Evolutionary conservation across 2,888 invertebrate genomes (phyloP).

Genomic region (Oithona nana): DNA sequence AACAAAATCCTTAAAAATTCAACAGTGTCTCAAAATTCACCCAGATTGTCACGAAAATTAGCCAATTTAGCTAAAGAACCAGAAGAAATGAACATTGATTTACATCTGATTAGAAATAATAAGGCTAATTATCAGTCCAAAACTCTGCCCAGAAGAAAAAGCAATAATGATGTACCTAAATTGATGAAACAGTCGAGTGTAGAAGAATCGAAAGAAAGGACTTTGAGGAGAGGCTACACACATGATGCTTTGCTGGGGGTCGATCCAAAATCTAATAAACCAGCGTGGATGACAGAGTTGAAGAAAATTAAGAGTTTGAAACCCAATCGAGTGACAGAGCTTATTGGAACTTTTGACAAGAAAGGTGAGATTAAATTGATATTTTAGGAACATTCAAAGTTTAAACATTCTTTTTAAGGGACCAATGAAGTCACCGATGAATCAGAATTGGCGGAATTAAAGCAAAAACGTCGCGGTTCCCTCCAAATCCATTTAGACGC

Average conservation of each 20-base stretch:
- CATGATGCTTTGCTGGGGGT: neutral
- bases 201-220: neutral
- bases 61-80: neutral
- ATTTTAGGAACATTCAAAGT: neutral
- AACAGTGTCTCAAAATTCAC: neutral
- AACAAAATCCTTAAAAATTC: neutral
- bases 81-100: neutral
- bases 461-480: conserved; percentile 9
- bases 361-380: no score
- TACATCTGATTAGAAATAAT: neutral
- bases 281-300: conserved; percentile 6
- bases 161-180: neutral
- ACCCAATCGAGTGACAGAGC: neutral
- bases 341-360: conserved; percentile 11
- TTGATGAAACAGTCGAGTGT: neutral
- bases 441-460: neutral
- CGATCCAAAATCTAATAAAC: neutral
- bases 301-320: neutral
- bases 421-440: no score
- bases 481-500: conserved; percentile 1
- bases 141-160: neutral
- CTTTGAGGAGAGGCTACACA: neutral
- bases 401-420: neutral
- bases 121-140: neutral
- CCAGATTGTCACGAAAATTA: neutral